phyloP scores from a whole-genome alignment of 2,888 invertebrate species.

The Cremastinae sp. region DNA sequence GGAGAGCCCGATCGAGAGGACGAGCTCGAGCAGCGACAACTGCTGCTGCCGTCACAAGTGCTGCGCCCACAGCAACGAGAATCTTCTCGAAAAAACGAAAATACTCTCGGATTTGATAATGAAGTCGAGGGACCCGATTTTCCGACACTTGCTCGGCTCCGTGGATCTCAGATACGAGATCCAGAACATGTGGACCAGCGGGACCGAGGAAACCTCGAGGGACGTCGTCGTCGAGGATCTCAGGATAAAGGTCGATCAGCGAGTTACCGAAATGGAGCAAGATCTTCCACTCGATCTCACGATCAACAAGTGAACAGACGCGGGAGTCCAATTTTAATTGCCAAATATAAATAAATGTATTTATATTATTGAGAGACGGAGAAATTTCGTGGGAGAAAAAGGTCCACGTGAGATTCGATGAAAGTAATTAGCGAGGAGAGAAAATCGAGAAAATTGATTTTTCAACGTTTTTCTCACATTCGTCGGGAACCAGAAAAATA shows the following conservation, averaged over 20 bases:
- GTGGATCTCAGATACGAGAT: conserved; percentile 76
- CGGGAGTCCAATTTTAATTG: conserved; percentile 34
- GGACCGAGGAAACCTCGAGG: conserved; percentile 63
- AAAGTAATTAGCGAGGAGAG: too few species aligned
- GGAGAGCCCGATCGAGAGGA: conserved; percentile 64
- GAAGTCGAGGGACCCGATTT: conserved; percentile 75
- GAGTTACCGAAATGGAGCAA: conserved; percentile 77
- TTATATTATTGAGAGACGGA: conserved; percentile 4
- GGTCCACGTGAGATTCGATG: not conserved
- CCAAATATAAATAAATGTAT: conserved; percentile 52
- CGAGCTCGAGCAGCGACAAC: not conserved
- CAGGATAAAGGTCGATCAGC: conserved; percentile 79
- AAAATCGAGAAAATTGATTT: not conserved
- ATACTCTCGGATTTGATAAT: conserved; percentile 77
- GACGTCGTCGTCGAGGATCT: conserved; percentile 72
- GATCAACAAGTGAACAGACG: conserved; percentile 75
- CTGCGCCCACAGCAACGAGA: conserved; percentile 75
- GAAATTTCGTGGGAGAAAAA: conserved; percentile 1
- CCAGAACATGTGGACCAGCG: conserved; percentile 75
- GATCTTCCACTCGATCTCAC: conserved; percentile 80
- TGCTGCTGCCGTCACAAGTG: conserved; percentile 78
- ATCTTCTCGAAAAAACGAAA: conserved; percentile 76
- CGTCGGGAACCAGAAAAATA: conserved; percentile 6
- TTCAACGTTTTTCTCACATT: not conserved
- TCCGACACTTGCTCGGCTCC: conserved; percentile 74